Evolutionary conservation across 2,113 vertebrate genomes (phyloP).

Genomic region (Callaeas wilsoni): DNA sequence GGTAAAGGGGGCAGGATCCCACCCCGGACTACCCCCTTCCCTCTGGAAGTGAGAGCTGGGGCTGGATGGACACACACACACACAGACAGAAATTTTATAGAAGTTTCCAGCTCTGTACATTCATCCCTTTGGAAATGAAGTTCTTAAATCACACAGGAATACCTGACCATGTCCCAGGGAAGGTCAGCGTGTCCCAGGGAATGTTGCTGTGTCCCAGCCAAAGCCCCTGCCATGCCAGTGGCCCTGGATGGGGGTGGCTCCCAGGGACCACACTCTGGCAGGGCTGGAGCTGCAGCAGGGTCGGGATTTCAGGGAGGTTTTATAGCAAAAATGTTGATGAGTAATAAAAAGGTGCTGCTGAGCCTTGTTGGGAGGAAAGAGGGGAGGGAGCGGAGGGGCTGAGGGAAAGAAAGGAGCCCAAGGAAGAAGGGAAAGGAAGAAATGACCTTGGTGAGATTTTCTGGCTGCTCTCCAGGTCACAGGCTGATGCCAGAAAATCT

Average conservation of each 20-base stretch:
- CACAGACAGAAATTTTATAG: accelerated
- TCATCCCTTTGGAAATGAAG: neutral
- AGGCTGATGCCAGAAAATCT: slow-evolving; percentile 39
- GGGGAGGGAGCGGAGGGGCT: neutral
- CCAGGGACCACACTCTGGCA: neutral
- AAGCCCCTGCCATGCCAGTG: neutral
- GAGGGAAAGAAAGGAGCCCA: neutral
- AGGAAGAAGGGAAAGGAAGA: neutral
- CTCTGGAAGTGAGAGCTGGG: neutral
- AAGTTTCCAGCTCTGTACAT: neutral
- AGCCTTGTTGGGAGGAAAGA: neutral
- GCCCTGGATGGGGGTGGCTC: accelerated
- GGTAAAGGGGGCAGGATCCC: neutral
- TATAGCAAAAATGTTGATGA: neutral
- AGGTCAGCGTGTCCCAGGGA: neutral
- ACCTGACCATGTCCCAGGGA: neutral
- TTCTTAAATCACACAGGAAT: neutral
- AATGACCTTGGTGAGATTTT: slow-evolving; percentile 56
- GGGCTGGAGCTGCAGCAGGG: neutral
- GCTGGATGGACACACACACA: neutral
- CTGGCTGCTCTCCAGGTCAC: slow-evolving; percentile 48
- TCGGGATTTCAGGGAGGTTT: neutral
- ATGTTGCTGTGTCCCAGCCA: neutral
- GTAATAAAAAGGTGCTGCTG: slow-evolving; percentile 35
- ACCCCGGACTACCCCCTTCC: neutral